phyloP scores from a whole-genome alignment of 2,113 vertebrate species.

The Tragelaphus buxtoni region DNA sequence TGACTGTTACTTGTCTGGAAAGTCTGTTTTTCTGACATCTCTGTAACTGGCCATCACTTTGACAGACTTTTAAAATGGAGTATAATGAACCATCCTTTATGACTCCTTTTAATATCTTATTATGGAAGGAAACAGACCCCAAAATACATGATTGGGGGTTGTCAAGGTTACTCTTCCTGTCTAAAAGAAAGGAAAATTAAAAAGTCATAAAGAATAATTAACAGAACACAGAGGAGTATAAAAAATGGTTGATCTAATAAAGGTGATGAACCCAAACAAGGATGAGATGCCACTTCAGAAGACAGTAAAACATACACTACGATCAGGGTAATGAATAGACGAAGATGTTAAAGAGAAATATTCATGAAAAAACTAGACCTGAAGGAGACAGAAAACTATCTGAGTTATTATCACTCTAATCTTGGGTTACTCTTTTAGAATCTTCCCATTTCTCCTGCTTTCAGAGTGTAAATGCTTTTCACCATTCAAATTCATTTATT shows the following conservation, averaged over 20 bases:
- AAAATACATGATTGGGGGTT: slow-evolving; percentile 7
- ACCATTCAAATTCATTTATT: not conserved
- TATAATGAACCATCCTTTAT: slow-evolving; percentile 34
- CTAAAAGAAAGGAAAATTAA: slow-evolving; percentile 54
- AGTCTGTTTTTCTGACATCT: slow-evolving; percentile 31
- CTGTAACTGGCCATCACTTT: slow-evolving; percentile 24
- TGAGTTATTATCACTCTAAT: not conserved
- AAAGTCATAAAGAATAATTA: slow-evolving; percentile 1
- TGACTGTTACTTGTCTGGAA: slow-evolving; percentile 26
- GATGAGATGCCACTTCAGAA: not conserved
- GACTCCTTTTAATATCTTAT: slow-evolving; percentile 46
- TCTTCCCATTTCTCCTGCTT: not conserved
- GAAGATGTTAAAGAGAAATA: not conserved
- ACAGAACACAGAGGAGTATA: not conserved
- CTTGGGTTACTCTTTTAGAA: not conserved
- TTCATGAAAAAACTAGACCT: not conserved
- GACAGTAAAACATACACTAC: not conserved
- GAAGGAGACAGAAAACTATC: not conserved
- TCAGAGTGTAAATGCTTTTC: not conserved
- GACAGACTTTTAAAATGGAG: slow-evolving; percentile 46
- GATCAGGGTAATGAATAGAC: not conserved
- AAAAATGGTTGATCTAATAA: not conserved
- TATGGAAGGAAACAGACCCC: slow-evolving; percentile 32
- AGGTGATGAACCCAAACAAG: not conserved
- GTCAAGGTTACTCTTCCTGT: slow-evolving; percentile 34